Evolutionary conservation across 2,113 vertebrate genomes (phyloP).

Genomic region (Actenoides lindsayi): DNA sequence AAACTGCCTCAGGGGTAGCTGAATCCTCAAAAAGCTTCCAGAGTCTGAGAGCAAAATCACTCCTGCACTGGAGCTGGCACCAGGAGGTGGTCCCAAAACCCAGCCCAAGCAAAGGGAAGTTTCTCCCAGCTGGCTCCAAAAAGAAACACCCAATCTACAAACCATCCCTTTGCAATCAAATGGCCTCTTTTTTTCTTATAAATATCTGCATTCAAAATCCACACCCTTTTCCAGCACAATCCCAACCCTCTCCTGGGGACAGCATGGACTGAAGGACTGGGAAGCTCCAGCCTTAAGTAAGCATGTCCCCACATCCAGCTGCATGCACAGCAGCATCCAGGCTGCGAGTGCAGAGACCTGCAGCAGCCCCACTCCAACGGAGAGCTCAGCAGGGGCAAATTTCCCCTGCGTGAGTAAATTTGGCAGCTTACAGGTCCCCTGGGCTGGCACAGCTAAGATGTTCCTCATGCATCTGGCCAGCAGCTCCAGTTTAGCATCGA

Average conservation of each 20-base stretch:
- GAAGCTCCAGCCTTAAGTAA: not conserved
- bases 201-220: not conserved
- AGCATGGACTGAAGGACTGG: not conserved
- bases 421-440: not conserved
- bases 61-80: not conserved
- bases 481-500: not conserved
- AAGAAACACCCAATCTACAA: not conserved
- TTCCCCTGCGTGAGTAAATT: not conserved
- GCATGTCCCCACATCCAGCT: not conserved
- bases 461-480: not conserved
- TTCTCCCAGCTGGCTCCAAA: not conserved
- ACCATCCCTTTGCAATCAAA: not conserved
- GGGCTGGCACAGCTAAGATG: not conserved
- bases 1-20: not conserved
- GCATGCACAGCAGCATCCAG: not conserved
- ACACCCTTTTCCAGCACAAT: not conserved
- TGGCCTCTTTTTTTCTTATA: not conserved
- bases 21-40: not conserved
- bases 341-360: not conserved
- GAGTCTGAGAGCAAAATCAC: not conserved
- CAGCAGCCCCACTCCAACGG: not conserved
- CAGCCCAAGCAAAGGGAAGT: not conserved
- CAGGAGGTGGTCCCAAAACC: not conserved
- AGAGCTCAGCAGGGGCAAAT: not conserved
- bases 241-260: not conserved